phyloP scores from a whole-genome alignment of 2,797 vertebrate species.

The Galagoides demidoff region DNA sequence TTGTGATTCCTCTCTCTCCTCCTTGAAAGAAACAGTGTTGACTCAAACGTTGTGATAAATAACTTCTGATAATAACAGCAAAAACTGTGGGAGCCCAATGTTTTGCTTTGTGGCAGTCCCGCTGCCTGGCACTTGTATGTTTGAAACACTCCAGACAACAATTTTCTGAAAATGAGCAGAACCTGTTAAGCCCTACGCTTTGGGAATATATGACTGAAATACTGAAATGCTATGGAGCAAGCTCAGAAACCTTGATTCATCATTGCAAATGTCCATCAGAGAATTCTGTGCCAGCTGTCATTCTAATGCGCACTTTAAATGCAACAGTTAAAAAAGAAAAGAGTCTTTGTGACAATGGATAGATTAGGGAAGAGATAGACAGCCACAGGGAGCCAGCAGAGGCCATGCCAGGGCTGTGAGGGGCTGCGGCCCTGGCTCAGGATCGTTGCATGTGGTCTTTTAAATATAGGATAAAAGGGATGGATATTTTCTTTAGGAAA shows the following conservation, averaged over 20 bases:
- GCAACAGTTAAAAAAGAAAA: neutral
- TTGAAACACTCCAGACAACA: slow-evolving; percentile 41
- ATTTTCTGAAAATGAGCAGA: slow-evolving; percentile 59
- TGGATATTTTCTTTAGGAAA: slow-evolving; percentile 32
- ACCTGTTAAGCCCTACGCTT: neutral
- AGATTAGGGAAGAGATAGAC: neutral
- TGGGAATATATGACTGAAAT: slow-evolving; percentile 32
- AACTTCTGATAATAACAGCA: slow-evolving; percentile 54
- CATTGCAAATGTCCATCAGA: neutral
- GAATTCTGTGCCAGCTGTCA: neutral
- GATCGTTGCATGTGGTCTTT: neutral
- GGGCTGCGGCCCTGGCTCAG: neutral
- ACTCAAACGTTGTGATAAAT: slow-evolving; percentile 71
- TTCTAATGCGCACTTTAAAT: slow-evolving; percentile 10
- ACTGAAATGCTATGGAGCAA: slow-evolving; percentile 33
- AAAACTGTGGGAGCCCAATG: slow-evolving; percentile 37
- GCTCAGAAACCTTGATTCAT: neutral
- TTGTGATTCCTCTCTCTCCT: neutral
- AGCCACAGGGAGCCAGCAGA: neutral
- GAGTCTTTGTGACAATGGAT: neutral
- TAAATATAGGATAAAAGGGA: neutral
- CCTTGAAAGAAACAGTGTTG: neutral
- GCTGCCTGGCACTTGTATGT: neutral
- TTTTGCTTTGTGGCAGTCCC: slow-evolving; percentile 14
- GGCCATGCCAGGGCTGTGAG: too few species aligned